Evolutionary conservation across 1,140 invertebrate genomes (phyloP), one percentile per base, ranked within the genome.

Genomic region (Drosophila ercepeae): DNA sequence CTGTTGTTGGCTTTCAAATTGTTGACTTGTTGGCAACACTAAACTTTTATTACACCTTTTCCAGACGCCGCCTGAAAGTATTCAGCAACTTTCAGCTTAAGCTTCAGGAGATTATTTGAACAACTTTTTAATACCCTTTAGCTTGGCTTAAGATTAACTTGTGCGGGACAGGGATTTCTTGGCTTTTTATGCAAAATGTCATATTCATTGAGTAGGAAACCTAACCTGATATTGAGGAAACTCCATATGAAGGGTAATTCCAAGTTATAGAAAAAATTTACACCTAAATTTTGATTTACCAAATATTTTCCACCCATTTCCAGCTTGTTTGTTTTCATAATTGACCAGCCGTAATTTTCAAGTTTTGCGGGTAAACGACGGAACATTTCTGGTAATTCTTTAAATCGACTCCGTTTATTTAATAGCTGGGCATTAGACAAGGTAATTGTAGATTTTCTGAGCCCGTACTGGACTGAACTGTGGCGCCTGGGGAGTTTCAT

Each of bases 351-450:
- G 18, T 23, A 55, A 68, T 52, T 57, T 53, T 34, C 34, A 23
- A 61, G 34, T 48, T 76, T 78, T 51, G 13, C 41, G 32, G 42
- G 32, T 57, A 78, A 55, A 70, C 57, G 63, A 51, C 41, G 46
- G 69, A 54, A 46, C 70, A 84, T 84, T 78, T 75, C 46, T 18
- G 77, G 32, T 57, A 82, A 81, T 58, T 54, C 64, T 42, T 13
- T 72, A 68, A 39, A 84, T 72, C 67, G 44, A 8, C 54, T 29
- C 36, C 77, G 51, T 76, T 86, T 77, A 70, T 49, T 86, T 65
- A 72, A 88, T 74, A 6, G 63, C 27, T 46, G 9, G 5, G 13
- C 36, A 63, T 69, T 68, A 76, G 68, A n/a, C 27, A 46, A 61
- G 54, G 59, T 61, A 61, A 72, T 72, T 57, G 61, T 29, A 19